Evolutionary conservation across 2,113 vertebrate species (phyloP).

Genomic region (Lucifuga dentata): DNA sequence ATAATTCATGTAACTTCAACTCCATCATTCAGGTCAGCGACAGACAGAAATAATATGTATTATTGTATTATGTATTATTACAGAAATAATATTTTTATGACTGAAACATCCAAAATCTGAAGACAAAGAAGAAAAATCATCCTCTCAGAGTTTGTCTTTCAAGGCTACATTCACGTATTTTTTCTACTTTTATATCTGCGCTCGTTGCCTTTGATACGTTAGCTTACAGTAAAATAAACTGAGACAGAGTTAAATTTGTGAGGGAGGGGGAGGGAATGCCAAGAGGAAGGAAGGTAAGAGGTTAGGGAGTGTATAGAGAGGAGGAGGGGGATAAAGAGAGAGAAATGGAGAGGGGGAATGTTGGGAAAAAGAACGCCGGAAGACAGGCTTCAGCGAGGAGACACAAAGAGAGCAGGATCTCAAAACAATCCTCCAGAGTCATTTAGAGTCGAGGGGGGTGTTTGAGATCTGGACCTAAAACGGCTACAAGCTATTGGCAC

Average conservation of each 20-base stretch:
- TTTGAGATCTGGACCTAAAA: constrained; percentile 15
- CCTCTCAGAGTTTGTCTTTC: no score
- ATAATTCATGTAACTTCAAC: no score
- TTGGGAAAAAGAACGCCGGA: constrained; percentile 68
- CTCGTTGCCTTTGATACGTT: no score
- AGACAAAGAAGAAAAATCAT: no score
- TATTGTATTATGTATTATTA: no score
- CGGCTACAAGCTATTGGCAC: constrained; percentile 27
- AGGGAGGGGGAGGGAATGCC: constrained; percentile 17
- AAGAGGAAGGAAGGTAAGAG: constrained; percentile 66
- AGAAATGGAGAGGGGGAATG: constrained; percentile 9
- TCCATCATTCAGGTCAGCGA: no score
- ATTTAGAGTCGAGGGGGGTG: constrained; percentile 42
- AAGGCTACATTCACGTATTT: no score
- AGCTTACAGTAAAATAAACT: constrained; percentile 23
- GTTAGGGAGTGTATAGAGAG: constrained; percentile 46
- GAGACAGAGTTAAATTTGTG: constrained; percentile 34
- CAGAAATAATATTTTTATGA: no score
- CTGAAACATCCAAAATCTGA: no score
- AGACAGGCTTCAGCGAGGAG: constrained; percentile 67
- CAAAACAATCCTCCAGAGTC: constrained; percentile 60
- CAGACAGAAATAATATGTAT: no score
- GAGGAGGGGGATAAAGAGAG: constrained; percentile 17
- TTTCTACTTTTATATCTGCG: no score
- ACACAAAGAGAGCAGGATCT: constrained; percentile 72